Evolutionary conservation across 1,140 invertebrate species (phyloP), one percentile per base, ranked within the genome.

Genomic region (Drosophila asahinai): DNA sequence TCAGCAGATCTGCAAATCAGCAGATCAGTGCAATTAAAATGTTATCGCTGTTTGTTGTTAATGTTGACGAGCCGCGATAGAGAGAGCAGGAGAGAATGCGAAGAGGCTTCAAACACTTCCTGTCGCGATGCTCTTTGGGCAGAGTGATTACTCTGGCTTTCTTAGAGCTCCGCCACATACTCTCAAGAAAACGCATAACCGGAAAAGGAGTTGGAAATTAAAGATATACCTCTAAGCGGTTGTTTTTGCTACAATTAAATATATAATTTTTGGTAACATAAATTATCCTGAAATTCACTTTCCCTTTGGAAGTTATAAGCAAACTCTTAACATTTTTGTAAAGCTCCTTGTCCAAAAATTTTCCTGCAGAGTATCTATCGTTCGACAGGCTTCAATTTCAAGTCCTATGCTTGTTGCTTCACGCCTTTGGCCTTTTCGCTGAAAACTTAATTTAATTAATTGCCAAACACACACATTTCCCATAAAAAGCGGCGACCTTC

Each of bases 381-480:
- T 54, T 77, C 63, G 36, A 7, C 17, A 3, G 12, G 2, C 9
- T 25, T 15, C 12, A 2, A 2, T 36, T 22, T 8, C n/a, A 19
- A 58, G 27, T 4, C 36, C 68, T 33, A 49, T 49, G 55, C 47
- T 61, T 77, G 80, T 83, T 80, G 81, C 60, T 90, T 89, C 77
- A 89, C 84, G 84, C 84, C 84, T 90, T 89, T 79, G 86, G 81
- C 84, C 67, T 89, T 77, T 86, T 89, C 86, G 86, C 75, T 89
- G 86, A 89, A 89, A 89, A 89, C 74, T 89, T 89, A 89, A 89
- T 89, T 89, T 89, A 89, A 89, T 89, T 89, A 89, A 89, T 89
- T 89, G 86, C 84, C 81, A 89, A 84, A 89, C 84, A 82, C 71
- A 86, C 64, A 80, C 62, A 77, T 81, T 70, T 68, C 48, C 65